Evolutionary conservation across 2,888 invertebrate genomes (phyloP), one percentile per base, ranked within the genome.

Genomic region (Leptopilina drosophilae): DNA sequence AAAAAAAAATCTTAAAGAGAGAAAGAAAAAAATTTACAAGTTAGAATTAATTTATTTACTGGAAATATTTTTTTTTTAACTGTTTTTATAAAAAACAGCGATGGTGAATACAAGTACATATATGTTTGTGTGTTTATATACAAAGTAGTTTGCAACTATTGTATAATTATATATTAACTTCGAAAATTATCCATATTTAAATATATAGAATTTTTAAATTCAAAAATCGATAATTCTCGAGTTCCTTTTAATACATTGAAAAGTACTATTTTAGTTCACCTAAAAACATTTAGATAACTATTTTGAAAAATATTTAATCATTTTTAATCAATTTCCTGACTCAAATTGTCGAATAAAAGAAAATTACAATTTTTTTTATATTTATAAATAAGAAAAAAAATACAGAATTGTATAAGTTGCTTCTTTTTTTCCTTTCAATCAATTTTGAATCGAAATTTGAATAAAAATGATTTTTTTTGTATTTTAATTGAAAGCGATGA

Each of bases 11-110:
- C 5, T 46, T 67, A 11, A 12, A 20, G 6, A 20, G 49, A 64
- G 14, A 62, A 5, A 76, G 26, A 64, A 64, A 14, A 77, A 26
- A 7, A 20, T 20, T 20, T 40, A 40, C 56, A 73, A 53, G n/a
- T 62, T 69, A 69, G 69, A 76, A 46, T 12, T 14, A 11, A 64
- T 56, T 76, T 81, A 81, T 82, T 81, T 77, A 78, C 78, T 42
- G 80, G 77, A 56, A 73, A 73, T 33, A 56, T 56, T 73, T 40
- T 49, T 33, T 33, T 49, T 49, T 49, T 9, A 11, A 73, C 33
- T 73, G n/a, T 40, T 73, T 64, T 56, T 73, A 56, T 56, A 69
- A 69, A 69, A 69, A 73, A 53, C 69, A 73, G 56, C 73, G 33
- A 8, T 26, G 33, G 33, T 56, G 56, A 56, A 56, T 73, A 73